A percentile compares a stretch with the other conserved stretches of the same genome.
Conservation (phyloP, 2,797 vertebrate genomes). For the Takifugu ocellatus region DNA sequence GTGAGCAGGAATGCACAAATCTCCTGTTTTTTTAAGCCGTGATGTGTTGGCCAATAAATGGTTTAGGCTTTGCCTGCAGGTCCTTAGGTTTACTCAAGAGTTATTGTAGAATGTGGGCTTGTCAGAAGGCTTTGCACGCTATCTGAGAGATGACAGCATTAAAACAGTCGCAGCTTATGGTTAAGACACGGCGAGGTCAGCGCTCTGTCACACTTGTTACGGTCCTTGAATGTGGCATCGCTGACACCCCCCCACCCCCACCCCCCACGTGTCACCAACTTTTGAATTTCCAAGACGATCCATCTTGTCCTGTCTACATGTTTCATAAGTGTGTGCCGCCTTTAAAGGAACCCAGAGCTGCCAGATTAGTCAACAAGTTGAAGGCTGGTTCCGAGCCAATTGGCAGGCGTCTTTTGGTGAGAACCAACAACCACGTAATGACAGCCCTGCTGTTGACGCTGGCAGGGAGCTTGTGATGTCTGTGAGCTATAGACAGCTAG, state of each 20-base stretch:
- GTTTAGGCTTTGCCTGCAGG: conserved; percentile 32
- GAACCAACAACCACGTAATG: too few species aligned
- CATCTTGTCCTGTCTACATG: too few species aligned
- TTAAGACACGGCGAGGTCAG: conserved; percentile 15
- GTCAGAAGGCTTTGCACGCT: conserved; percentile 26
- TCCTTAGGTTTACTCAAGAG: conserved; percentile 41
- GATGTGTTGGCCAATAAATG: conserved; percentile 38
- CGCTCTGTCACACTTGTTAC: not conserved
- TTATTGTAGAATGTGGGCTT: conserved; percentile 36
- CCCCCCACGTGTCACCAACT: not conserved
- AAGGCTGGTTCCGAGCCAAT: too few species aligned
- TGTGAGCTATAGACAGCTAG: too few species aligned
- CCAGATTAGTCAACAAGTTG: too few species aligned
- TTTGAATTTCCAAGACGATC: too few species aligned
- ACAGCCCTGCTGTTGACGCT: too few species aligned
- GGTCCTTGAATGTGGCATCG: too few species aligned
- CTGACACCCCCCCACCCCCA: not conserved
- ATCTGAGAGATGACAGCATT: conserved; percentile 25
- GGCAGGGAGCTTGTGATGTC: too few species aligned
- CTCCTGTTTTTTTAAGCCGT: conserved; percentile 30
- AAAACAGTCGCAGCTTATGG: conserved; percentile 37
- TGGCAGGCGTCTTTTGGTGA: too few species aligned
- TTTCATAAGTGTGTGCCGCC: too few species aligned
- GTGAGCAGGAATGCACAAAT: conserved; percentile 22
- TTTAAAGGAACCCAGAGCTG: too few species aligned